These are phyloP conservation scores for Neoascia interrupta DNA, from an alignment of 2,888 invertebrate genomes.

Conservation along the genomic window DNA sequence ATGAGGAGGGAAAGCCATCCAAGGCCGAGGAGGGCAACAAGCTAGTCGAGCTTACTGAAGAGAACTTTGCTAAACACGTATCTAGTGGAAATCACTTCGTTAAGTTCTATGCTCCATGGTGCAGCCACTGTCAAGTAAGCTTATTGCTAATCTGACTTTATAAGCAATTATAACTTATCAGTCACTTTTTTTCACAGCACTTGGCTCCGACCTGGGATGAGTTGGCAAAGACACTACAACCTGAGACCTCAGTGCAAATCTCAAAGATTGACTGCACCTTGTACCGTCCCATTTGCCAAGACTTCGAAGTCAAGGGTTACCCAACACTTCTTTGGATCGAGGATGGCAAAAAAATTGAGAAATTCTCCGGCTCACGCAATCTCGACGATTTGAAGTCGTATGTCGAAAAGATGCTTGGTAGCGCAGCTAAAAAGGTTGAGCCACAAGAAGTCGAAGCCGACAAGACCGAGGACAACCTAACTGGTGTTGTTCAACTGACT, in stretches of 20 bases:
- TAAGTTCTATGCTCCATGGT: constrained; percentile 97
- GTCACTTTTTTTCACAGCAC: constrained; percentile 80
- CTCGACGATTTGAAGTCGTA: constrained; percentile 86
- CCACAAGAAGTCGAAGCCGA: constrained; percentile 10
- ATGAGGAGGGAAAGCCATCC: constrained; percentile 29
- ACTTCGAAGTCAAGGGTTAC: constrained; percentile 91
- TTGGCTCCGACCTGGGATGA: constrained; percentile 92
- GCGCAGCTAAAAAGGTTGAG: constrained; percentile 70
- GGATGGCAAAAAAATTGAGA: constrained; percentile 92
- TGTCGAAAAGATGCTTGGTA: constrained; percentile 85
- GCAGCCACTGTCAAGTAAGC: constrained; percentile 89
- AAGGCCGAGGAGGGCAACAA: constrained; percentile 67
- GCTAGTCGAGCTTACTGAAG: constrained; percentile 87
- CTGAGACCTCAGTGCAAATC: constrained; percentile 85
- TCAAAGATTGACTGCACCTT: constrained; percentile 93
- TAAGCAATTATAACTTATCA: not conserved
- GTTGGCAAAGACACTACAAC: constrained; percentile 85
- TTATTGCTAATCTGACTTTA: not conserved
- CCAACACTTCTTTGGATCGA: constrained; percentile 93
- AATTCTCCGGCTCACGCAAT: constrained; percentile 85
- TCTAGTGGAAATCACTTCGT: constrained; percentile 90
- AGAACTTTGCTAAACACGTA: constrained; percentile 87
- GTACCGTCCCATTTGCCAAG: constrained; percentile 86
- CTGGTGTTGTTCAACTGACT: constrained; percentile 80
- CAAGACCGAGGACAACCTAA: constrained; percentile 71